These are phyloP conservation scores for Pyrocephalus nanus DNA, from an alignment of 2,797 vertebrate species.

Conservation along the genomic window DNA sequence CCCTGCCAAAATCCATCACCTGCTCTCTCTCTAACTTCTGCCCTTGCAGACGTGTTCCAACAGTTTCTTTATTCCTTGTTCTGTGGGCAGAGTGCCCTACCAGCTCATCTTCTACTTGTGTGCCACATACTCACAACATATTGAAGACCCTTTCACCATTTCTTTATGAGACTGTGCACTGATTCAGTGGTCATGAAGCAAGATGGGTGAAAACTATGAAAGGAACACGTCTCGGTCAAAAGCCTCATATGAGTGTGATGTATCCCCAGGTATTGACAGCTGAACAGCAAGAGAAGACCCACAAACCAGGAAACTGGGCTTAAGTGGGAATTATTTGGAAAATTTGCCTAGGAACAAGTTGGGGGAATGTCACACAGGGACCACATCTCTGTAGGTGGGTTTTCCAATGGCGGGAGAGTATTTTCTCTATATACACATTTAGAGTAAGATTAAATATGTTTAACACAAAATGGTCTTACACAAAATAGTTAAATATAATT, in stretches of 20 bases:
- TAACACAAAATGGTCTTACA: no score
- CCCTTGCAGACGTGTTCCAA: neutral
- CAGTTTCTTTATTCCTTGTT: neutral
- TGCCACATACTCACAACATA: neutral
- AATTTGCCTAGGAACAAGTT: neutral
- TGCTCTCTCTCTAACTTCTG: neutral
- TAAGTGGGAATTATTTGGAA: neutral
- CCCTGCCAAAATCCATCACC: neutral
- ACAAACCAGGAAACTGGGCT: neutral
- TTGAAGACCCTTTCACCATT: neutral
- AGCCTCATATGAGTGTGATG: neutral
- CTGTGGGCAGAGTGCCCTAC: neutral
- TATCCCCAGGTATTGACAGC: neutral
- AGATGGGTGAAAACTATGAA: neutral
- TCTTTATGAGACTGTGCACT: neutral
- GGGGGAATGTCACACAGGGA: neutral
- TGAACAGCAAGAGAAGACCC: neutral
- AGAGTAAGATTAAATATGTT: neutral
- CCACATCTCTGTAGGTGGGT: neutral
- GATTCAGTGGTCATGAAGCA: neutral
- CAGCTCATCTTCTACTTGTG: neutral
- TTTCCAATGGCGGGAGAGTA: neutral
- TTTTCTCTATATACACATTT: neutral
- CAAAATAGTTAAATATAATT: neutral
- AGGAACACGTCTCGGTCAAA: neutral